phyloP scores from a whole-genome alignment of 2,888 invertebrate species.

The Limnephilus lunatus region DNA sequence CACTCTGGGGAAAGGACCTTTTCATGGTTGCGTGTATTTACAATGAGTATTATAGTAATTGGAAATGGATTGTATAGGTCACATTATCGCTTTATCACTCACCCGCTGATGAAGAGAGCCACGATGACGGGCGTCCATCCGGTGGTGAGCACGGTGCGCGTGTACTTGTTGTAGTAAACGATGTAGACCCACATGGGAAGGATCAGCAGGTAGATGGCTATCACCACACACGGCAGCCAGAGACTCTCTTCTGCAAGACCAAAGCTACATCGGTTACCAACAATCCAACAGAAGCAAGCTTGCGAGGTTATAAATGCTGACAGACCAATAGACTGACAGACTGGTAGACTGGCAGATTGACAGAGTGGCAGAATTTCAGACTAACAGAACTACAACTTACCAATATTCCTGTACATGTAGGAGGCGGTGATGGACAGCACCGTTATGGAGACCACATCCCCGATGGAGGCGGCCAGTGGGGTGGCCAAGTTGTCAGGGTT shows the following conservation, averaged over 20 bases:
- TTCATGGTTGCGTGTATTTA: too few relatives aligned
- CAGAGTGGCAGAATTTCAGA: not conserved
- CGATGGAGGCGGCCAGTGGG: slow-evolving; percentile 96
- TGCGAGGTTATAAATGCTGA: not conserved
- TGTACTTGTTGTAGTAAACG: slow-evolving; percentile 91
- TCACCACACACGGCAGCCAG: slow-evolving; percentile 88
- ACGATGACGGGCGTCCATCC: slow-evolving; percentile 97
- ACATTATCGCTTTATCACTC: slow-evolving; percentile 71
- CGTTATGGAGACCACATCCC: slow-evolving; percentile 94
- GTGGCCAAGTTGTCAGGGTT: slow-evolving; percentile 99
- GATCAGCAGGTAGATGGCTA: slow-evolving; percentile 83
- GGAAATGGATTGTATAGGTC: too few relatives aligned
- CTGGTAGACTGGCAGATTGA: not conserved
- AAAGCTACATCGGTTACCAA: not conserved
- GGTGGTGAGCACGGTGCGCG: slow-evolving; percentile 88
- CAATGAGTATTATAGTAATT: too few relatives aligned
- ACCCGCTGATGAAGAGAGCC: slow-evolving; percentile 97
- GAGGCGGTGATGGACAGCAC: slow-evolving; percentile 91
- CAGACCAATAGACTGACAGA: not conserved
- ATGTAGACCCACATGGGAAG: slow-evolving; percentile 92
- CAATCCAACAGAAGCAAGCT: not conserved
- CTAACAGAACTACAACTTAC: slow-evolving; percentile 71
- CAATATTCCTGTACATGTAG: slow-evolving; percentile 82
- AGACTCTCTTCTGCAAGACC: slow-evolving; percentile 77
- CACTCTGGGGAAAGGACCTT: too few relatives aligned